Percentiles rank a stretch among this genome's conserved stretches.
Evolutionary conservation across 1,140 invertebrate species (phyloP).

Genomic region (Sminthurides bifidus): DNA sequence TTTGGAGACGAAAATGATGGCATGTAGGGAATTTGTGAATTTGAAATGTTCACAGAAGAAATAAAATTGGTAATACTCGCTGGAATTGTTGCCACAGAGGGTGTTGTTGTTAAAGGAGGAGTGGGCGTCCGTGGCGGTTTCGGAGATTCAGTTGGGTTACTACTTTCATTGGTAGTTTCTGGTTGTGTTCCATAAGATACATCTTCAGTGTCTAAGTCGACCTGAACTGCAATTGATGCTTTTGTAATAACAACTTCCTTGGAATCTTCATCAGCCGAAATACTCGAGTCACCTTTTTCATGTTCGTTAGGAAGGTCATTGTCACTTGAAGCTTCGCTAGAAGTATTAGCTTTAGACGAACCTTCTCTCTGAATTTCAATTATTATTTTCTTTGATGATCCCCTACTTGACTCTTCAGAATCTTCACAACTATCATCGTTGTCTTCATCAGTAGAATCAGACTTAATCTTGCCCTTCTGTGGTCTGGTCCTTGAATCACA

Average conservation of each 20-base stretch:
- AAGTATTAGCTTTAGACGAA: not conserved
- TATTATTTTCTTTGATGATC: no score
- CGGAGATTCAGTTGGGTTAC: no score
- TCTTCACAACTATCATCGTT: no score
- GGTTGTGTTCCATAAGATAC: no score
- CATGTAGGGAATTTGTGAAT: not conserved
- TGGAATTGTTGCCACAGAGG: not conserved
- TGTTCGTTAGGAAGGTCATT: not conserved
- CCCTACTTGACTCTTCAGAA: no score
- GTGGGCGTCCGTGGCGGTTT: no score
- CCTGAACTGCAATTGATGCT: conserved; percentile 32
- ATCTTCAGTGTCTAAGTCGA: conserved; percentile 42
- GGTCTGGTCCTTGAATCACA: no score
- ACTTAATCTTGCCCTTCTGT: no score
- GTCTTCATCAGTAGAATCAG: no score
- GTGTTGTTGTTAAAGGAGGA: not conserved
- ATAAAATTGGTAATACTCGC: not conserved
- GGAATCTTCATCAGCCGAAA: conserved; percentile 32
- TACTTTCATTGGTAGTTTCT: no score
- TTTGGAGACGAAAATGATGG: not conserved
- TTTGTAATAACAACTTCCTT: conserved; percentile 43
- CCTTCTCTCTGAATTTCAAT: no score
- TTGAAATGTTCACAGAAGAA: not conserved
- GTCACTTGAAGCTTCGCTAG: conserved; percentile 6
- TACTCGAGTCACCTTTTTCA: no score